Evolutionary conservation across 2,113 vertebrate species (phyloP), one percentile per base, ranked within the genome.

Genomic region (Electrona antarctica): DNA sequence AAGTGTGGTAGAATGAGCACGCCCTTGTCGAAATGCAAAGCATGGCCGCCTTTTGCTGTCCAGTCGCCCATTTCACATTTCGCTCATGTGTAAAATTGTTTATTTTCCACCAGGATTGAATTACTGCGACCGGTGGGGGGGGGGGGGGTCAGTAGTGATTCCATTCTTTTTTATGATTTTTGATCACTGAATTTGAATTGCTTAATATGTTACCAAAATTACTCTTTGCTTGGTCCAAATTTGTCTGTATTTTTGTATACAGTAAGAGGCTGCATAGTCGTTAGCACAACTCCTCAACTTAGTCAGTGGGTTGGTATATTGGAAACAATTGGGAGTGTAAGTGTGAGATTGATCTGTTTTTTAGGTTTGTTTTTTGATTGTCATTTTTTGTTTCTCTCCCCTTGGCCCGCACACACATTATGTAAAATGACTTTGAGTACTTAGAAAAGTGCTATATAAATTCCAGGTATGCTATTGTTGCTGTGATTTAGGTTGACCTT

Each of bases 41-140:
- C 71, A 74, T 4, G 7, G 74, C 64, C 55, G 21, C 59, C 72
- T 74, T 75, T 81, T 89, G 68, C 76, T 57, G 63, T 82, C 64
- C 66, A 80, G 74, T 87, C 80, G 54, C 60, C 70, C 69, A 71
- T 86, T 89, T 88, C 74, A 64, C 75, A 66, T 87, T 80, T 80
- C 71, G 72, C 78, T 74, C 65, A 54, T 81, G 73, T 81, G 54
- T 69, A 46, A 69, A 83, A 83, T 74, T 41, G 28, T 41, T 41
- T 41, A 61, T 72, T 64, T 57, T 59, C 57, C 70, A 66, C 66
- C 61, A 64, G 21, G 58, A 49, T 81, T 81, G 79, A 64, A 71
- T 84, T 78, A 52, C 59, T 45, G 79, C 78, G 67, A 78, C 69
- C 33, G 33, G 33, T 21, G 33, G 33, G 73, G 76, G 71, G 79